phyloP scores from a whole-genome alignment of 2,113 vertebrate species.

The Brachyistius frenatus region DNA sequence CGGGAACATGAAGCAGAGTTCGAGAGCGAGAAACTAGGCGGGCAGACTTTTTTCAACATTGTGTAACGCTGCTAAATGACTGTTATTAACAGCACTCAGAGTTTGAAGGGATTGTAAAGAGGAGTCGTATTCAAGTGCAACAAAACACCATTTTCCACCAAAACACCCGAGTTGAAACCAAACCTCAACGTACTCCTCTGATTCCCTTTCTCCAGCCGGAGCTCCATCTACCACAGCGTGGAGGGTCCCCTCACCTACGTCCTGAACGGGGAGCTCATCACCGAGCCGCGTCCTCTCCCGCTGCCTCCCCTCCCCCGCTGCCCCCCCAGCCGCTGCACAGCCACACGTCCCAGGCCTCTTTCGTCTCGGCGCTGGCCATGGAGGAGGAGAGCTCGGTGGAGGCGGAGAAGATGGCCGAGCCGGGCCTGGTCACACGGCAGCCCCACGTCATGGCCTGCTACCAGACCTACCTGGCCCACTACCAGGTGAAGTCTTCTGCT shows the following conservation, averaged over 20 bases:
- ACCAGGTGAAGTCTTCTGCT: constrained; percentile 80
- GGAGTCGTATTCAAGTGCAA: too few relatives aligned
- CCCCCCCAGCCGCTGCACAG: constrained; percentile 86
- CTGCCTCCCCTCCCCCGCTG: constrained; percentile 75
- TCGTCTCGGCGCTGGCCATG: constrained; percentile 94
- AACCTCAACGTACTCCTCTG: not conserved
- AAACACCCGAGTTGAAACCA: not conserved
- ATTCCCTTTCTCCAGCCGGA: constrained; percentile 79
- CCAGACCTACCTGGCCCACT: constrained; percentile 93
- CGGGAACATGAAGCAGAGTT: constrained; percentile 1
- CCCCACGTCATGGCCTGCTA: constrained; percentile 96
- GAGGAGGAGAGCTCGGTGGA: constrained; percentile 93
- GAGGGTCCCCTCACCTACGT: constrained; percentile 92
- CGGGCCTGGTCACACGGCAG: constrained; percentile 89
- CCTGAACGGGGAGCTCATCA: constrained; percentile 86
- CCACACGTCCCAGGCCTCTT: constrained; percentile 95
- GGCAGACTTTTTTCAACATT: too few relatives aligned
- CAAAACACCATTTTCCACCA: not conserved
- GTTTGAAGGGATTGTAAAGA: too few relatives aligned
- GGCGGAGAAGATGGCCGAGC: constrained; percentile 87
- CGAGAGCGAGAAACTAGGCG: not conserved
- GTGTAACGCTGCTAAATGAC: too few relatives aligned
- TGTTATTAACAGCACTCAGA: too few relatives aligned
- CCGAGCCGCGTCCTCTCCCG: constrained; percentile 86
- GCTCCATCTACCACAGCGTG: constrained; percentile 96